These are phyloP conservation scores for Steinernema feltiae DNA, from an alignment of 1,140 invertebrate species.

Conservation along the genomic window DNA sequence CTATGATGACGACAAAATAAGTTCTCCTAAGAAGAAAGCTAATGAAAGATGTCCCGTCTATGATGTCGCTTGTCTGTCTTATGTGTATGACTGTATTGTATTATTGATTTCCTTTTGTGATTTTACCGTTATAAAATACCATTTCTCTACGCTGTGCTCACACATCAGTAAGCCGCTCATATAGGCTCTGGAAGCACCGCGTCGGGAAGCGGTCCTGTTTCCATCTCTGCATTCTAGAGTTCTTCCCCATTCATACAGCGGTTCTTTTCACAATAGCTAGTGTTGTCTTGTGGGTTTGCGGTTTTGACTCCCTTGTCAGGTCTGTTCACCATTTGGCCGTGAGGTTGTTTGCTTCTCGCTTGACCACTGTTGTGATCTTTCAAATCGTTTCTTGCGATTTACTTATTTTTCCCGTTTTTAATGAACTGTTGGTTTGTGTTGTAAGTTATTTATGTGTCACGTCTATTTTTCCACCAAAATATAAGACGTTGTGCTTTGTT, in stretches of 20 bases:
- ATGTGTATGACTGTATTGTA: slow-evolving; percentile 13
- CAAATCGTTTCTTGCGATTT: neutral
- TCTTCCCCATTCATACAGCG: neutral
- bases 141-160: slow-evolving; percentile 3
- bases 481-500: slow-evolving; percentile 9
- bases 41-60: slow-evolving; percentile 6
- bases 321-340: too few species aligned
- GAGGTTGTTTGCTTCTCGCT: neutral
- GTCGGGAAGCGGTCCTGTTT: slow-evolving; percentile 3
- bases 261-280: too few species aligned
- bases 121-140: slow-evolving; percentile 9
- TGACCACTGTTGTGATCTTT: neutral
- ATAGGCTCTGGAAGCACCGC: neutral
- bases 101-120: neutral
- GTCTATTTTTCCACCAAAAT: neutral
- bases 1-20: slow-evolving; percentile 53
- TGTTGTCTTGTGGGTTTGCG: too few species aligned
- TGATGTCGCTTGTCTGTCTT: slow-evolving; percentile 15
- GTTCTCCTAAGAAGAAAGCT: neutral
- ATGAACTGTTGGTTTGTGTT: slow-evolving; percentile 4
- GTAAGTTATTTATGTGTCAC: slow-evolving; percentile 6
- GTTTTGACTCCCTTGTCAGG: too few species aligned
- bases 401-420: neutral
- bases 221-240: neutral
- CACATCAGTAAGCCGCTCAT: neutral